Base-by-base conservation (phyloP, 2,113 vertebrate species). In the Zosterops hypoxanthus region DNA sequence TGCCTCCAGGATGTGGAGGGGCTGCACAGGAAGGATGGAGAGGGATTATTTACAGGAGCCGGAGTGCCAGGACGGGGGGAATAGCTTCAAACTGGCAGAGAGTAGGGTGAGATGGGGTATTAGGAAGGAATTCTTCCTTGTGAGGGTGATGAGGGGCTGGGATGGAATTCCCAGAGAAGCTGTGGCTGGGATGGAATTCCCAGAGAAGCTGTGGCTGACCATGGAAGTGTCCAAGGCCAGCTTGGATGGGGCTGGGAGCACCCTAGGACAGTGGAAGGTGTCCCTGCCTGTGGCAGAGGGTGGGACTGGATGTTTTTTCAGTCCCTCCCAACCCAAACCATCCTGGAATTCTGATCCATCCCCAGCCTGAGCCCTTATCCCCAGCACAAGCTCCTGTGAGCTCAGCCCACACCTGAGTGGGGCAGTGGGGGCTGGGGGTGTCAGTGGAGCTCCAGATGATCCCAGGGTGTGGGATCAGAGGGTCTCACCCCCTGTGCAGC, bases 221-320 rank as follows among this genome's bases (percentile, higher is more conserved):
- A 64, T 71, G 81, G 39, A 71, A 41, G n/a, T 25, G 65, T 0
- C 56, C 41, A 29, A 31, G 20, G 34, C 8, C 56, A 56, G 63
- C 18, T 0, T 60, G 33, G 72, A 53, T 0, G 0, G 39, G 33
- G 24, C 49, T 70, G 6, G 73, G 39, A 87, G n/a, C 47, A 24
- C 0, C 10, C 64, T 71, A 65, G 65, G 41, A 4, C 0, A 4
- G n/a, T 9, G 25, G 21, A 2, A 88, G 21, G 7, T 64, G 75
- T 47, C 73, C 49, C 57, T 80, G 34, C 41, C 65, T 8, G 4
- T 33, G 42, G 26, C 22, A 33, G 19, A 25, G 29, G 22, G 9
- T 57, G 10, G 31, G 0, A 24, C 29, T 26, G 36, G 44, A 2
- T 50, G 44, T 2, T 4, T 7, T 50, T 65, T 50, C 7, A 65